Evolutionary conservation across 2,888 invertebrate species (phyloP).

Genomic region (Cephus nigrinus): DNA sequence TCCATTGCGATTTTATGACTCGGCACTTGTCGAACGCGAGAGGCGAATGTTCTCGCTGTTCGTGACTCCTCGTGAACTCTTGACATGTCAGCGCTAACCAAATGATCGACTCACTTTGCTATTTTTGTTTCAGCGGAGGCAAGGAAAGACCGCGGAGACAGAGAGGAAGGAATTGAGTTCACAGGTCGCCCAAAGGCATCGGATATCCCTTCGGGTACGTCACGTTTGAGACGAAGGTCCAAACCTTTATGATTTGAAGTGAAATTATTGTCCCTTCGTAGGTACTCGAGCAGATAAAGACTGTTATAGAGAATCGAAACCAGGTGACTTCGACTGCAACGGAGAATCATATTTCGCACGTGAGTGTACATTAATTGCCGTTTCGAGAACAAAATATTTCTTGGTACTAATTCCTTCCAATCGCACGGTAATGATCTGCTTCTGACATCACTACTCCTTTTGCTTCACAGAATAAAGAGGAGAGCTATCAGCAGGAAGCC

Average conservation of each 20-base stretch:
- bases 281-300: slow-evolving; percentile 64
- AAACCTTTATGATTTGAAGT: background rate
- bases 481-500: slow-evolving; percentile 58
- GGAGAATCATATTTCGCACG: slow-evolving; percentile 44
- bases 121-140: slow-evolving; percentile 48
- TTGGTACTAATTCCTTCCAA: background rate
- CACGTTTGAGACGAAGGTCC: background rate
- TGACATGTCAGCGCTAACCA: slow-evolving; percentile 18
- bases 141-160: slow-evolving; percentile 49
- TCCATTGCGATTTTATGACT: no score
- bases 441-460: slow-evolving; percentile 39
- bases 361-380: slow-evolving; percentile 38
- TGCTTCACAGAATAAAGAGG: slow-evolving; percentile 42
- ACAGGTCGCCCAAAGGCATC: slow-evolving; percentile 52
- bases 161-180: slow-evolving; percentile 53
- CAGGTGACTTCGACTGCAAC: slow-evolving; percentile 54
- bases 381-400: background rate
- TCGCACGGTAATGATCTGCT: background rate
- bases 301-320: slow-evolving; percentile 62
- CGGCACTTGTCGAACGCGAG: no score
- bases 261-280: slow-evolving; percentile 32
- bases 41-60: no score
- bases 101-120: slow-evolving; percentile 5
- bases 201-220: slow-evolving; percentile 60
- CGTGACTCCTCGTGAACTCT: no score